Evolutionary conservation across 2,113 vertebrate species (phyloP), one percentile per base, ranked within the genome.

Genomic region (Cyprinus carpio): DNA sequence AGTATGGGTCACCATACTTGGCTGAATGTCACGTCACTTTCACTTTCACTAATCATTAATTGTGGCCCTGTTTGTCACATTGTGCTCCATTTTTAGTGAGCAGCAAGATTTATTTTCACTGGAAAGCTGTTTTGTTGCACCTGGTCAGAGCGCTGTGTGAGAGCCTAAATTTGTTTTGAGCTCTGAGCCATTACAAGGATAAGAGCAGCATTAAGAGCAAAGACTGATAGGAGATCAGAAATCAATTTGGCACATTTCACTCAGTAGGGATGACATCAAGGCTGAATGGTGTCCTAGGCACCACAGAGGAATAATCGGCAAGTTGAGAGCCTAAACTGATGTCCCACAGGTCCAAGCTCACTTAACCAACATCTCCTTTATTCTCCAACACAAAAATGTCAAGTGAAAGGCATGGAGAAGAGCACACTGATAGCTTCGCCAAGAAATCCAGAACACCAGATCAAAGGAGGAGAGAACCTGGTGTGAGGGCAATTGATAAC

Each of bases 241-340:
- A 87, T 91, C 87, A 90, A 90, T 89, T 71, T 62, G 75, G 31
- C 72, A 88, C 65, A 76, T 81, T 87, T 54, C 9, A 31, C 77
- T 43, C 88, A 90, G 75, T 69, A 37, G 85, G 87, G 90, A 92
- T 74, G 51, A 81, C 71, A 81, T 89, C 25, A 85, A 29, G 81
- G 78, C 34, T 86, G 79, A 77, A 86, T 88, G 86, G 85, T 89
- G 78, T 83, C 37, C 71, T 80, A 84, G 64, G 8, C 40, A 75
- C 76, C 54, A 31, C 27, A 78, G 51, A 37, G 31, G n/a, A 72
- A 29, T 84, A 79, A 88, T 62, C 65, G 12, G 64, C 29, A 25
- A 25, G 23, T 75, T 16, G n/a, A 46, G 60, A 56, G 54, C n/a
- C 49, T 67, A 25, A 54, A 37, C 3, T 56, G 23, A 60, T 40